Percentiles rank a stretch among this genome's conserved stretches.
Evolutionary conservation across 2,888 invertebrate genomes (phyloP).

Genomic region (Xanthia icteritia): DNA sequence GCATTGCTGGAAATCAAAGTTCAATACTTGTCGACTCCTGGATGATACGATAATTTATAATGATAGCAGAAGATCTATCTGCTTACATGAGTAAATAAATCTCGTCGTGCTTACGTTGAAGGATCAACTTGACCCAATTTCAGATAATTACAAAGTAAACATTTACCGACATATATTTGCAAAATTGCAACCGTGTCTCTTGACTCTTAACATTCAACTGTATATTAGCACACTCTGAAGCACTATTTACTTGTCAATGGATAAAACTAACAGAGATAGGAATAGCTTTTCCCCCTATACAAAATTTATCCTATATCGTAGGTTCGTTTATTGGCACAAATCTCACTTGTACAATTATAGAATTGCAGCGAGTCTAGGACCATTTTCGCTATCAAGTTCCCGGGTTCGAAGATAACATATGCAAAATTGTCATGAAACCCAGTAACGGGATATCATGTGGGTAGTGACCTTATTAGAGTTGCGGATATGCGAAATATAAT

Average conservation of each 20-base stretch:
- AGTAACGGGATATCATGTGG: slow-evolving; percentile 63
- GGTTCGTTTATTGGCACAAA: background rate
- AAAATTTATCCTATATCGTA: background rate
- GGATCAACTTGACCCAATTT: slow-evolving; percentile 50
- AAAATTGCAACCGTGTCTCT: slow-evolving; percentile 14
- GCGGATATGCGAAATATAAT: slow-evolving; percentile 45
- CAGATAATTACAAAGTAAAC: slow-evolving; percentile 28
- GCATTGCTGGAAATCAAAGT: background rate
- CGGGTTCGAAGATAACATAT: slow-evolving; percentile 48
- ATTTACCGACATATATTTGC: slow-evolving; percentile 43
- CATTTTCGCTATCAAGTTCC: slow-evolving; percentile 54
- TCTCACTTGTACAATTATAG: slow-evolving; percentile 28
- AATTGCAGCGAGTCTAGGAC: slow-evolving; percentile 36
- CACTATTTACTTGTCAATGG: slow-evolving; percentile 28
- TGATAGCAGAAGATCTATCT: background rate
- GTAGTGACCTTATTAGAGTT: slow-evolving; percentile 58
- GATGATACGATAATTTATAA: background rate
- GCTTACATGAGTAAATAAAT: slow-evolving; percentile 4
- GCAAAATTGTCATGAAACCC: slow-evolving; percentile 56
- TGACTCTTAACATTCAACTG: background rate
- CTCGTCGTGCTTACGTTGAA: background rate
- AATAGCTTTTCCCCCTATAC: background rate
- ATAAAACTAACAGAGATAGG: slow-evolving; percentile 12
- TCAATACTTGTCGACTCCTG: background rate
- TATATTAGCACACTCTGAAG: slow-evolving; percentile 28